Percentiles rank a stretch among this genome's conserved stretches.
phyloP scores from a whole-genome alignment of 1,140 invertebrate genomes.

The Solenopsis invicta region DNA sequence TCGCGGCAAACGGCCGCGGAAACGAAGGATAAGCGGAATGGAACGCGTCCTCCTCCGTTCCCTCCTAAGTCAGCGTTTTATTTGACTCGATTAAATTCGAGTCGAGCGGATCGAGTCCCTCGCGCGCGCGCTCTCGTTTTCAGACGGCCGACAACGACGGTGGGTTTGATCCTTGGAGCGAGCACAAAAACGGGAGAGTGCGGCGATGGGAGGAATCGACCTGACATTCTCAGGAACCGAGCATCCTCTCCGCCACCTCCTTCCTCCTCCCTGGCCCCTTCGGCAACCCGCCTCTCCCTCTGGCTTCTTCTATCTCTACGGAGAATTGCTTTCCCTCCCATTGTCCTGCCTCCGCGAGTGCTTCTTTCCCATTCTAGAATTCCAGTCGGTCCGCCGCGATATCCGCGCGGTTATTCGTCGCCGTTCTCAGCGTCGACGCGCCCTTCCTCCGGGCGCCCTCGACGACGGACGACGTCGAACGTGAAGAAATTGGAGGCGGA shows the following conservation, averaged over 20 bases:
- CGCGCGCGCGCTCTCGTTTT: slow-evolving; percentile 11
- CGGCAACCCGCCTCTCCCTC: not conserved
- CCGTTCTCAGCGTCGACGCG: slow-evolving; percentile 8
- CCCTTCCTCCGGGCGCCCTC: not conserved
- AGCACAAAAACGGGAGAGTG: slow-evolving; percentile 38
- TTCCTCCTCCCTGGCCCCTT: not conserved
- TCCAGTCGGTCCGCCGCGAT: slow-evolving; percentile 32
- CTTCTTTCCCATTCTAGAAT: slow-evolving; percentile 54
- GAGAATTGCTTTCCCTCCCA: slow-evolving; percentile 49
- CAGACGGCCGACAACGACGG: slow-evolving; percentile 20
- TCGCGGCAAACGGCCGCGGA: slow-evolving; percentile 30
- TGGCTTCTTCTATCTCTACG: slow-evolving; percentile 27
- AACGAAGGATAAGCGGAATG: slow-evolving; percentile 10
- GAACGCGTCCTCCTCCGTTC: not conserved
- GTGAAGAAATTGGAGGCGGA: slow-evolving; percentile 50
- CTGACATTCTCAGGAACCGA: slow-evolving; percentile 71
- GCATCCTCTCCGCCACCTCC: slow-evolving; percentile 8
- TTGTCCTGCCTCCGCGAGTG: slow-evolving; percentile 51
- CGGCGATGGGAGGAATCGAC: slow-evolving; percentile 57
- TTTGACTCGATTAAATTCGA: slow-evolving; percentile 74
- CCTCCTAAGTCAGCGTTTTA: slow-evolving; percentile 41
- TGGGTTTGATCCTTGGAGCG: slow-evolving; percentile 29
- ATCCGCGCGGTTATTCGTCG: slow-evolving; percentile 41
- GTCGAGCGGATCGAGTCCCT: not conserved
- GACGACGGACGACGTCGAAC: slow-evolving; percentile 12